Percentiles rank a stretch among this genome's conserved stretches.
These are phyloP conservation scores for Kryptolebias marmoratus DNA, from an alignment of 2,113 vertebrate genomes.

Conservation along the genomic window DNA sequence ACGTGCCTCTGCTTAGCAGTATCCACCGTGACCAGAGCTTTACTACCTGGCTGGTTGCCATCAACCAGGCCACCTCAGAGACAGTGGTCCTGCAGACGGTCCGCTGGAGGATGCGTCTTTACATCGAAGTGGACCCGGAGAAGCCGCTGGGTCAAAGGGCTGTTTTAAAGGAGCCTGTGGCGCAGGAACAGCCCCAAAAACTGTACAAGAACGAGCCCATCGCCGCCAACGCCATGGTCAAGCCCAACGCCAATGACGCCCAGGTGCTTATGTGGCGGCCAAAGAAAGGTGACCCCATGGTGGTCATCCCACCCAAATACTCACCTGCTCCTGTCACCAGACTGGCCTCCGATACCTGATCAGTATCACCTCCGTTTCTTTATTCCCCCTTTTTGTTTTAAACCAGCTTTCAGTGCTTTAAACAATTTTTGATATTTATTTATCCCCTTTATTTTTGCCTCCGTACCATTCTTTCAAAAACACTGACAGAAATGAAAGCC, in stretches of 20 bases:
- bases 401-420: conserved; percentile 52
- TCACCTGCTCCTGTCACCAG: conserved; percentile 68
- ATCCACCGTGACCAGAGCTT: conserved; percentile 97
- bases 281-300: conserved; percentile 85
- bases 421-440: conserved; percentile 25
- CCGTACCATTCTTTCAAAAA: conserved; percentile 29
- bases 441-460: conserved; percentile 10
- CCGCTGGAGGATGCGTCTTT: conserved; percentile 94
- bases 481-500: conserved; percentile 10
- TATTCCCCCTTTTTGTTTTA: conserved; percentile 20
- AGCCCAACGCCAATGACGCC: conserved; percentile 98
- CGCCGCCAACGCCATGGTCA: conserved; percentile 91
- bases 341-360: conserved; percentile 67
- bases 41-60: conserved; percentile 96
- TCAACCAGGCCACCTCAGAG: conserved; percentile 88
- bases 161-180: conserved; percentile 85
- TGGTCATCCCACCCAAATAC: conserved; percentile 95
- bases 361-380: conserved; percentile 50
- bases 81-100: conserved; percentile 92
- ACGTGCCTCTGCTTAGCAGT: conserved; percentile 89
- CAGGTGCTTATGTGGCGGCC: conserved; percentile 99
- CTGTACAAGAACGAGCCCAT: conserved; percentile 92
- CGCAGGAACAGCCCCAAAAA: conserved; percentile 92
- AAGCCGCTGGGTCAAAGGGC: conserved; percentile 90
- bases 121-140: conserved; percentile 89